Base-by-base conservation (phyloP, 2,888 invertebrate species). In the Darwinula stevensoni region DNA sequence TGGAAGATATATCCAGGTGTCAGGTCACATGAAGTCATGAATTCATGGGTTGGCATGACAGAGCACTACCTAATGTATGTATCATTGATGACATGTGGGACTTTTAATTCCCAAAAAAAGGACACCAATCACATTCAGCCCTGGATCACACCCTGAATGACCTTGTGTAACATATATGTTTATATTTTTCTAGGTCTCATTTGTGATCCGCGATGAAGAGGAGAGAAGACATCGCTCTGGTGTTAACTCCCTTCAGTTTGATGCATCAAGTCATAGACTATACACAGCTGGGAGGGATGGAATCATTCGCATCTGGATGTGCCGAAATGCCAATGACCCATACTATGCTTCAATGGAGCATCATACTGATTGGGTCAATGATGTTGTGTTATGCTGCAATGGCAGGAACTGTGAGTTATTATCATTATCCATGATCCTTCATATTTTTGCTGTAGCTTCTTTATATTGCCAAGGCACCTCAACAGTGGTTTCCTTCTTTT, bases 301-400 rank as follows among this genome's bases (percentile, higher is more conserved):
- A 33, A 86, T 94, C 46, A 86, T 97, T 43, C 62, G 97, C 30
- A 56, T 56, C 40, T 60, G 59, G 59, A 70, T 75, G 50, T 63
- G 66, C 35, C 46, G 46, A 31, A 57, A 55, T 39, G 50, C 53
- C 38, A 61, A 67, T 50, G 72, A 75, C 39, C 66, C 65, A 32
- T 91, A 84, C 48, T 62, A 82, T 37, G 78, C 84, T 47, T 84
- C 88, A 17, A 84, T 99, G 86, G 94, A 97, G 51, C 94, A 97
- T 53, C 97, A 97, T 50, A 94, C 91, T 3, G 97, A 97, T 53
- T 97, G 97, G 97, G 91, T 97, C 31, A 97, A 97, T 54, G 97
- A 97, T 54, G 84, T 99, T 48, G 76, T 94, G 26, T 59, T 97
- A 16, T 97, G 94, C 50, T 91, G 91, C 52, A 76, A 76, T 39